Base-by-base conservation (phyloP, 30 jellyfish, hydroid and myxozoan species). In the Hydra vulgaris region DNA sequence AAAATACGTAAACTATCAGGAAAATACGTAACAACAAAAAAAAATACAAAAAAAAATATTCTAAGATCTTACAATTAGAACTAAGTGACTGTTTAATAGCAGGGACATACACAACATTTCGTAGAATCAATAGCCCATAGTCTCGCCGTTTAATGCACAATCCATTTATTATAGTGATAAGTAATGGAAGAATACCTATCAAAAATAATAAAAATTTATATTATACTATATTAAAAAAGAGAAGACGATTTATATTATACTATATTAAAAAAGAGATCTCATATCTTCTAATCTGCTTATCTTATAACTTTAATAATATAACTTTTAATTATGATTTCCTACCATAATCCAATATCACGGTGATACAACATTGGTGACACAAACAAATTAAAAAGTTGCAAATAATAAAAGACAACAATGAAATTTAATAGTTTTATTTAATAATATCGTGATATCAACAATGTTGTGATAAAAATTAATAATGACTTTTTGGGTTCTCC, bases 1-100 rank as follows among this genome's bases (percentile, higher is more conserved):
- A 40, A 40, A 40, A 40, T 12, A 40, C 61, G 61, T 3, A 40
- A 40, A 40, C 5, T 40, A 40, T 3, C 61, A 40, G 12, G 61
- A 40, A 40, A 40, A 40, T 3, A 40, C 8, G 61, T 3, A 40
- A 5, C 8, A 40, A 40, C 8, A 40, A 40, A 40, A 40, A 40
- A 40, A 12, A 40, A 40, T 12, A 40, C 5, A 40, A 40, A 40
- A 40, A 40, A 40, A 40, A 40, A 12, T n/a, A n/a, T n/a, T n/a
- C n/a, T n/a, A n/a, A n/a, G n/a, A n/a, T n/a, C 85, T 68, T 84
- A 83, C 96, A 76, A 70, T 88, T 88, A 0, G 94, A 83, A 3
- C 79, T 79, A 0, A 88, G 84, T 1, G 89, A 53, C 18, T 89
- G 96, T 70, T 88, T 88, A 77, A 83, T 79, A 18, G 85, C 83